phyloP scores from a whole-genome alignment of 2,888 invertebrate species.

The Xiphydria camelus region DNA sequence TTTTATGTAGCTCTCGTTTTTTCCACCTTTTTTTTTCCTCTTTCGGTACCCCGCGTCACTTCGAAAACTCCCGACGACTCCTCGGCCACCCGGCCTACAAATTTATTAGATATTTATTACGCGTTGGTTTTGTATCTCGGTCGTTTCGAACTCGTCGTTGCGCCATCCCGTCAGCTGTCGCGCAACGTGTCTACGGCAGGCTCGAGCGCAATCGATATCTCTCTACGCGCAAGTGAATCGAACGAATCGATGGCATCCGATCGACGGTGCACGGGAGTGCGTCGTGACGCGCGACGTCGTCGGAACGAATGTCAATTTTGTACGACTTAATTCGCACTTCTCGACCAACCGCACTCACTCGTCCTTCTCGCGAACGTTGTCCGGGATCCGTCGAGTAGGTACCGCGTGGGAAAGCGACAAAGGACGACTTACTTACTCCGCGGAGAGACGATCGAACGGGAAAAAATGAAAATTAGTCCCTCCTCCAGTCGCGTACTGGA shows the following conservation, averaged over 20 bases:
- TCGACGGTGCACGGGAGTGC: too few relatives aligned
- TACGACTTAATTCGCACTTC: too few relatives aligned
- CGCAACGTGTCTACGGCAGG: too few relatives aligned
- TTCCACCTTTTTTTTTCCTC: not conserved
- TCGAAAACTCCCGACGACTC: conserved; percentile 38
- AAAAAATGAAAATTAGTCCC: conserved; percentile 4
- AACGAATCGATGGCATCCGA: too few relatives aligned
- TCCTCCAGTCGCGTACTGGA: not conserved
- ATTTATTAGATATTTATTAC: conserved; percentile 58
- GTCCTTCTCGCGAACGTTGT: too few relatives aligned
- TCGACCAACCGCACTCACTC: too few relatives aligned
- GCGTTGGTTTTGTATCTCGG: conserved; percentile 29
- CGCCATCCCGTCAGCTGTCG: conserved; percentile 1
- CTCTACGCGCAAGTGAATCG: too few relatives aligned
- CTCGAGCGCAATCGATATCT: too few relatives aligned
- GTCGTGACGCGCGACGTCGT: too few relatives aligned
- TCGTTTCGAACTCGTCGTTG: not conserved
- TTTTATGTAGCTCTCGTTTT: conserved; percentile 28
- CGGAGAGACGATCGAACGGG: not conserved
- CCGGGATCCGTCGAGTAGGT: too few relatives aligned
- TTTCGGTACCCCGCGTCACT: conserved; percentile 21
- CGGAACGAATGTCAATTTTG: too few relatives aligned
- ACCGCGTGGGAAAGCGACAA: too few relatives aligned
- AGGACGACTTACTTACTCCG: not conserved
- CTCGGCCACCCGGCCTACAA: conserved; percentile 49